Percentiles rank a stretch among this genome's conserved stretches.
Evolutionary conservation across 2,888 invertebrate species (phyloP).

Genomic region (Agrochola litura): DNA sequence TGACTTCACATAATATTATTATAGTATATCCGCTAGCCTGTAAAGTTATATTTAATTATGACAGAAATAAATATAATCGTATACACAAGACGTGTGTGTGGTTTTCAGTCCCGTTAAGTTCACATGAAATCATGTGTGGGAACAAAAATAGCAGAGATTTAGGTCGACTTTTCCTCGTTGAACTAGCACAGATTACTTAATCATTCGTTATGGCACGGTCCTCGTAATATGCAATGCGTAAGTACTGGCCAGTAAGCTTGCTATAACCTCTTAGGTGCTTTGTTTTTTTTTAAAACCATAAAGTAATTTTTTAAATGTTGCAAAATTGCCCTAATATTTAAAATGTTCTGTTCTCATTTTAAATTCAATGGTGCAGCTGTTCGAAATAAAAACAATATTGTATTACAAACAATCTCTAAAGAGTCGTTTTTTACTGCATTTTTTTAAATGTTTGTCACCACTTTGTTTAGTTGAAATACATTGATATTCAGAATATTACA

Average conservation of each 20-base stretch:
- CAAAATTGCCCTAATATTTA: neutral
- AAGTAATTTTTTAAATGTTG: neutral
- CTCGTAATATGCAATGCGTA: slow-evolving; percentile 17
- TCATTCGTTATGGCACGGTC: slow-evolving; percentile 21
- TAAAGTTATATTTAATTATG: slow-evolving; percentile 17
- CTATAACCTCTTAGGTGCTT: neutral
- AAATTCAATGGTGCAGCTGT: slow-evolving; percentile 21
- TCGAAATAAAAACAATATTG: neutral
- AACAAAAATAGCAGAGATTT: slow-evolving; percentile 50
- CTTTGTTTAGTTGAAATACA: slow-evolving; percentile 22
- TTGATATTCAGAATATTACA: slow-evolving; percentile 36
- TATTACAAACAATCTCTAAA: neutral
- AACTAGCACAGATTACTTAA: slow-evolving; percentile 40
- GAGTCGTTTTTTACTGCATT: slow-evolving; percentile 1
- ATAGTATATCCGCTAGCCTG: slow-evolving; percentile 10
- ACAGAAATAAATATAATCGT: slow-evolving; percentile 12
- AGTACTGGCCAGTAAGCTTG: slow-evolving; percentile 16
- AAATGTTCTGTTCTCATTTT: slow-evolving; percentile 15
- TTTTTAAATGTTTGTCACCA: slow-evolving; percentile 20
- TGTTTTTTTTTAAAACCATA: neutral
- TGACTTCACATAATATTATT: slow-evolving; percentile 10
- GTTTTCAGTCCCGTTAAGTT: slow-evolving; percentile 42
- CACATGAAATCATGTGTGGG: slow-evolving; percentile 27
- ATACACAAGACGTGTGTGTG: neutral
- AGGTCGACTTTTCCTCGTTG: slow-evolving; percentile 58